Conservation (phyloP, 2,888 invertebrate genomes). For the Eurytoma californica region DNA sequence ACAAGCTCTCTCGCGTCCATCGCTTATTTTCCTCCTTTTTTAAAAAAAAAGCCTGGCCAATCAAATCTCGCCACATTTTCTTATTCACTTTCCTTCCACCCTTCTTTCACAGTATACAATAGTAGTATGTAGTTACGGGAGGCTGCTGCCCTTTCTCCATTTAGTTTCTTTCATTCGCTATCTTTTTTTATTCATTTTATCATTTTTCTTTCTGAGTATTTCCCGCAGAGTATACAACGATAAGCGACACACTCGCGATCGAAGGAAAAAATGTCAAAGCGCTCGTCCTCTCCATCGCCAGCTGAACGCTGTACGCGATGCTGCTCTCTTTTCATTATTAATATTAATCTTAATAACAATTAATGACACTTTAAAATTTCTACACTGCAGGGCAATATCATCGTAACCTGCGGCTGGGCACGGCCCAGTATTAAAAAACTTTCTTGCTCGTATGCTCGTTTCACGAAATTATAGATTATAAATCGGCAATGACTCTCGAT, state of each 20-base stretch:
- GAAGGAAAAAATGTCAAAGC: slow-evolving; percentile 55
- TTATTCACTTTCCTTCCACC: slow-evolving; percentile 55
- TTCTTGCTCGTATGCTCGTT: slow-evolving; percentile 58
- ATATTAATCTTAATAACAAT: slow-evolving; percentile 71
- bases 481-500: slow-evolving; percentile 56
- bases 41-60: slow-evolving; percentile 41
- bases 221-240: slow-evolving; percentile 60
- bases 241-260: slow-evolving; percentile 58
- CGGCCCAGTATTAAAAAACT: slow-evolving; percentile 66
- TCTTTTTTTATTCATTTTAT: slow-evolving; percentile 48
- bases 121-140: slow-evolving; percentile 64
- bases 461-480: slow-evolving; percentile 58
- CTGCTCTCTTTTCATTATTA: slow-evolving; percentile 60
- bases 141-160: slow-evolving; percentile 62
- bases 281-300: slow-evolving; percentile 58
- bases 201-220: slow-evolving; percentile 60
- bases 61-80: slow-evolving; percentile 56
- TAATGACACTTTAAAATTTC: slow-evolving; percentile 73
- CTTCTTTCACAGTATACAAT: slow-evolving; percentile 63
- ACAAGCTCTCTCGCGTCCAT: slow-evolving; percentile 54
- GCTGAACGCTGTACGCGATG: slow-evolving; percentile 54
- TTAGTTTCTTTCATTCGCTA: slow-evolving; percentile 35
- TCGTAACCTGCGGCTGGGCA: slow-evolving; percentile 67
- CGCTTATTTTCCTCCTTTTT: slow-evolving; percentile 22
- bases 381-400: slow-evolving; percentile 69